Conservation (phyloP, 2,113 vertebrate genomes). For the Vulpes ferrilata region DNA sequence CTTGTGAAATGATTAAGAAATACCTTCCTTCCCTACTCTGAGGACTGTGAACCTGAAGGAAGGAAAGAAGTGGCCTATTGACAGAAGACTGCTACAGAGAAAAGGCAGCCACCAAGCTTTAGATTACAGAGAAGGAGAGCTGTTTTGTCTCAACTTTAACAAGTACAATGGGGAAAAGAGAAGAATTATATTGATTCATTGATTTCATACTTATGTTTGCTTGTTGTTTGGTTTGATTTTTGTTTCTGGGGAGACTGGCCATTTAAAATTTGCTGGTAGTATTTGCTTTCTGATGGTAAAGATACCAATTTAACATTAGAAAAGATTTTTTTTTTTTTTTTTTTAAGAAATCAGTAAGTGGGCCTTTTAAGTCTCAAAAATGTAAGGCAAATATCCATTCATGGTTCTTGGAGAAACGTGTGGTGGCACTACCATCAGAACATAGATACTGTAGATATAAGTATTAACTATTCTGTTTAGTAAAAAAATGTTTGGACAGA, state of each 20-base stretch:
- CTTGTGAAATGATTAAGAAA: not conserved
- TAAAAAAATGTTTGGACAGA: not conserved
- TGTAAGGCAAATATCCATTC: not conserved
- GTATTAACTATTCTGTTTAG: not conserved
- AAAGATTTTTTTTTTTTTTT: not conserved
- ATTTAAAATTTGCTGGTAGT: conserved; percentile 17
- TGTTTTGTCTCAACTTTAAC: not conserved
- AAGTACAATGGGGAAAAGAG: not conserved
- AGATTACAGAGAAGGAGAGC: not conserved
- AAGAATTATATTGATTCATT: not conserved
- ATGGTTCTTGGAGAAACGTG: not conserved
- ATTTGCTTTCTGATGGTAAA: conserved; percentile 33
- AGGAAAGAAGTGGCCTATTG: not conserved
- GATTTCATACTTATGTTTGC: not conserved
- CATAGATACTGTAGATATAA: not conserved
- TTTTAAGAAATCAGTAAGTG: not conserved
- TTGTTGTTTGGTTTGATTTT: conserved; percentile 33
- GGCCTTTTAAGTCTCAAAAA: not conserved
- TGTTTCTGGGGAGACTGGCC: not conserved
- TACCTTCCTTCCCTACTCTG: not conserved
- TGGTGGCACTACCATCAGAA: not conserved
- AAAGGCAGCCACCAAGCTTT: not conserved
- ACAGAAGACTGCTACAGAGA: not conserved
- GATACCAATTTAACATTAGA: not conserved
- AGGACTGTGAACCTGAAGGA: not conserved